Percentiles rank a stretch among this genome's conserved stretches.
Conservation (phyloP, 1,140 invertebrate species). For the Agraylea sexmaculata region DNA sequence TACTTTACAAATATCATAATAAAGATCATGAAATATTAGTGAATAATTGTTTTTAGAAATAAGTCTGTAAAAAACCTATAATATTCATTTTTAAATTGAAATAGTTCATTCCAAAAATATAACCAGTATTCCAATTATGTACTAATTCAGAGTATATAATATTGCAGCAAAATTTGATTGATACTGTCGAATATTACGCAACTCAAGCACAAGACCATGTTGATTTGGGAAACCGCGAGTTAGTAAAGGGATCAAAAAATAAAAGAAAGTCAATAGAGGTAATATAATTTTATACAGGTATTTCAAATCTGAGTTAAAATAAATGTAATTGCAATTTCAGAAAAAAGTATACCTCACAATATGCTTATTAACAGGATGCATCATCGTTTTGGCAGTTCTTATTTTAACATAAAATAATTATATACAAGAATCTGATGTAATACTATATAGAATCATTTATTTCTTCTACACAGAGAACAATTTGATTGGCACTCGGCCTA, state of each 20-base stretch:
- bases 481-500: conserved; percentile 45
- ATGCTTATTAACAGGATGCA: conserved; percentile 27
- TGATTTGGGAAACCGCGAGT: conserved; percentile 41
- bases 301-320: conserved; percentile 2
- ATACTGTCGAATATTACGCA: conserved; percentile 61
- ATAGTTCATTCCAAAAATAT: not conserved
- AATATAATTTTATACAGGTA: not conserved
- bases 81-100: conserved; percentile 3
- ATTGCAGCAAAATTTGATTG: conserved; percentile 56
- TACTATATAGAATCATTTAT: conserved; percentile 18
- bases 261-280: conserved; percentile 30
- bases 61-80: not conserved
- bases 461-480: conserved; percentile 22
- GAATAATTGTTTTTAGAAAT: not conserved
- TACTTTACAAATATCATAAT: conserved; percentile 9
- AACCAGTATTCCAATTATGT: conserved; percentile 3
- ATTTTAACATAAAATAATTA: conserved; percentile 5
- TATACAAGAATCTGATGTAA: not conserved
- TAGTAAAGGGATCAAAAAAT: conserved; percentile 30
- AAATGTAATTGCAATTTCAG: conserved; percentile 22
- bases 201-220: conserved; percentile 51
- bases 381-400: conserved; percentile 28
- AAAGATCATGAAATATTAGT: conserved; percentile 7
- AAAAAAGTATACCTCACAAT: conserved; percentile 29
- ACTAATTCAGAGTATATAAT: conserved; percentile 15